phyloP scores from a whole-genome alignment of 2,113 vertebrate species.

The Melospiza georgiana region DNA sequence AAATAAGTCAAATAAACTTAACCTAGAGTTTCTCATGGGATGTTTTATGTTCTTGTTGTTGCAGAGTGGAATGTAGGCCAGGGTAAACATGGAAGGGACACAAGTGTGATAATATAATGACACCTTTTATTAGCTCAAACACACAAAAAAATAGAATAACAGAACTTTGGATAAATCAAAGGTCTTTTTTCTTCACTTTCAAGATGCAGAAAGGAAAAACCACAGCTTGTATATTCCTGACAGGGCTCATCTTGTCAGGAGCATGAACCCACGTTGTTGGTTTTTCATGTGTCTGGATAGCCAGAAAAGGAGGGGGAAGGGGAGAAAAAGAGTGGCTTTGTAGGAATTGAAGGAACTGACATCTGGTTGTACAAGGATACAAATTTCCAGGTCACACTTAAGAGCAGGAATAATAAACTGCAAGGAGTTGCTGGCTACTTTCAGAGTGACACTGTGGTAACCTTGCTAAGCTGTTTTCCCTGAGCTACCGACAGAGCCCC shows the following conservation, averaged over 20 bases:
- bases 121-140: conserved; percentile 61
- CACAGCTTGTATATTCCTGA: conserved; percentile 42
- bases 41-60: conserved; percentile 69
- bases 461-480: not conserved
- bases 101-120: conserved; percentile 64
- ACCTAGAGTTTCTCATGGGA: conserved; percentile 66
- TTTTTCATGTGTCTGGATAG: conserved; percentile 8
- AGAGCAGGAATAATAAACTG: conserved; percentile 34
- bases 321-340: not conserved
- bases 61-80: conserved; percentile 54
- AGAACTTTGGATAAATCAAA: conserved; percentile 32
- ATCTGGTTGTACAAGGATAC: conserved; percentile 20
- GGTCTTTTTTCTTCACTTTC: conserved; percentile 38
- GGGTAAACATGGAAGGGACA: conserved; percentile 60
- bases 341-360: not conserved
- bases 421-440: conserved; percentile 11
- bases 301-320: not conserved
- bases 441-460: not conserved
- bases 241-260: conserved; percentile 50
- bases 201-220: conserved; percentile 47
- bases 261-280: not conserved
- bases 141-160: conserved; percentile 18
- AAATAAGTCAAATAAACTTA: conserved; percentile 70
- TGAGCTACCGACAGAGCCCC: not conserved
- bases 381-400: conserved; percentile 52